phyloP scores from a whole-genome alignment of 2,888 invertebrate genomes.

The Drosophila kambysellisi region DNA sequence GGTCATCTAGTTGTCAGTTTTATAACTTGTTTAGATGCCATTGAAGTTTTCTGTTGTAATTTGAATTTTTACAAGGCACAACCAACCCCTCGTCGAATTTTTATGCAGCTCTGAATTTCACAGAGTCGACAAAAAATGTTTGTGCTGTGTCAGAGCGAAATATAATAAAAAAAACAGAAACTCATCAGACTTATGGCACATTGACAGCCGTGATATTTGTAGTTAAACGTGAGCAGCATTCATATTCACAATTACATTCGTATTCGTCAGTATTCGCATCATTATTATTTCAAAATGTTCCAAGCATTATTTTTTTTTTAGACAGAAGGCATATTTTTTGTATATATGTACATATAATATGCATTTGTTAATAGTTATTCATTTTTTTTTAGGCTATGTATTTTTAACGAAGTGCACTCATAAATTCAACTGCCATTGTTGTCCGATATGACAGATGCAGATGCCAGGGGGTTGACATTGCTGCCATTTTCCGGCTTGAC shows the following conservation, averaged over 20 bases:
- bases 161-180: slow-evolving; percentile 29
- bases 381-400: slow-evolving; percentile 6
- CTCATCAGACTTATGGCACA: slow-evolving; percentile 57
- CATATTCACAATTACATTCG: slow-evolving; percentile 21
- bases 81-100: slow-evolving; percentile 13
- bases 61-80: slow-evolving; percentile 21
- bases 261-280: slow-evolving; percentile 13
- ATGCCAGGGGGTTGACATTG: slow-evolving; percentile 5
- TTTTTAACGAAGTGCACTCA: slow-evolving; percentile 17
- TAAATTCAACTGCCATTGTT: slow-evolving; percentile 17
- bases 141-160: slow-evolving; percentile 33
- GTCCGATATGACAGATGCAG: slow-evolving; percentile 4
- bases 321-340: slow-evolving; percentile 2
- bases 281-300: slow-evolving; percentile 19
- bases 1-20: neutral
- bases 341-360: slow-evolving; percentile 21
- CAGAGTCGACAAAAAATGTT: slow-evolving; percentile 19
- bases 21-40: slow-evolving; percentile 4
- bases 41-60: slow-evolving; percentile 21
- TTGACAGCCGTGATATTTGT: slow-evolving; percentile 44
- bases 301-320: slow-evolving; percentile 30
- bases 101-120: slow-evolving; percentile 34
- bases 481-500: slow-evolving; percentile 58
- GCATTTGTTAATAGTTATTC: slow-evolving; percentile 28
- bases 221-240: slow-evolving; percentile 51